Evolutionary conservation across 2,113 vertebrate species (phyloP).

Genomic region (Camelus dromedarius): DNA sequence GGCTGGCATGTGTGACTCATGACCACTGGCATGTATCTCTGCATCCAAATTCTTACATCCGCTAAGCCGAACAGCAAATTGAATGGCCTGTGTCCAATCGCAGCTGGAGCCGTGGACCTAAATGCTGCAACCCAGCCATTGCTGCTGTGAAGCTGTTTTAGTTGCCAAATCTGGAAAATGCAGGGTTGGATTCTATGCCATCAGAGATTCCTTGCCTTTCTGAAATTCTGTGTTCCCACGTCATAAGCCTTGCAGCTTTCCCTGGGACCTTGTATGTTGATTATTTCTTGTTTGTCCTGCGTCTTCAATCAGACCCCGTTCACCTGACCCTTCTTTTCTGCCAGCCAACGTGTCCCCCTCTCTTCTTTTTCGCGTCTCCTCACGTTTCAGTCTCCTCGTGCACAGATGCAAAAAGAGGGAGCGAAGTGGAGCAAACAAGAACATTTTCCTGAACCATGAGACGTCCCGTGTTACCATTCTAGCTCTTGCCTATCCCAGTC

Average conservation of each 20-base stretch:
- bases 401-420: neutral
- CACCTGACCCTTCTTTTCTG: neutral
- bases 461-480: neutral
- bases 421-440: too few relatives aligned
- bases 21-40: fast-evolving
- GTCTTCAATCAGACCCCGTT: neutral
- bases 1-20: fast-evolving
- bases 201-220: neutral
- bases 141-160: fast-evolving
- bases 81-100: fast-evolving
- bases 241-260: neutral
- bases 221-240: neutral
- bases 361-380: neutral
- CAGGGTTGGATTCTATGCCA: neutral
- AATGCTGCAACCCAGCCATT: fast-evolving
- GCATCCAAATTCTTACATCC: too few relatives aligned
- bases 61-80: fast-evolving
- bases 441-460: fast-evolving
- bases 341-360: fast-evolving
- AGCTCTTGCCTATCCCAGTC: fast-evolving
- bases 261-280: neutral
- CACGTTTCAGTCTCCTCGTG: neutral
- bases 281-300: neutral
- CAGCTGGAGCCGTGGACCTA: too few relatives aligned
- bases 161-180: neutral